Conservation (phyloP, 2,113 vertebrate genomes). For the Paradisaea rubra region DNA sequence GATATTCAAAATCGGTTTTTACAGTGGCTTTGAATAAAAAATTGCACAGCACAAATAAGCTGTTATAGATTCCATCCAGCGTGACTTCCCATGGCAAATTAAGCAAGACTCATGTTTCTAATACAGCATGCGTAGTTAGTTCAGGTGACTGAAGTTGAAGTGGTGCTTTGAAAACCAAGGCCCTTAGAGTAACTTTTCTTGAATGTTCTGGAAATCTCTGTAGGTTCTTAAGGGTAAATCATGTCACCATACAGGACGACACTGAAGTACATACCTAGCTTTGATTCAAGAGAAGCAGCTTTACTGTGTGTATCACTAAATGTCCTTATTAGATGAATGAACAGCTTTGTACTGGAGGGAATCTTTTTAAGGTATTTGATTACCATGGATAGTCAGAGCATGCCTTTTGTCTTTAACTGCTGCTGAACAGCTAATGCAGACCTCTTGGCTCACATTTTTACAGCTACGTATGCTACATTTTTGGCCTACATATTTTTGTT, state of each 20-base stretch:
- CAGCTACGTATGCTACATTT: neutral
- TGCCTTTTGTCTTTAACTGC: neutral
- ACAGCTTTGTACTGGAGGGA: neutral
- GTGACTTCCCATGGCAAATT: neutral
- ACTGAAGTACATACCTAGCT: neutral
- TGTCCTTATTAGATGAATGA: neutral
- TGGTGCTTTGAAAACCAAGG: neutral
- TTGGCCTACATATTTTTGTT: neutral
- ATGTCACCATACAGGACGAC: neutral
- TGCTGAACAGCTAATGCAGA: neutral
- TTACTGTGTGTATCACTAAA: neutral
- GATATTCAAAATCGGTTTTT: neutral
- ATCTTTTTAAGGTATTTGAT: neutral
- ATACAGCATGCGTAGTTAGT: neutral
- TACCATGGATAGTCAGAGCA: neutral
- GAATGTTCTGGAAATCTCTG: neutral
- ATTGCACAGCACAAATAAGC: neutral
- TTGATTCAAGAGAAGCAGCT: neutral
- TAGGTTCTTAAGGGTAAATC: neutral
- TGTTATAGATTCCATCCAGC: neutral
- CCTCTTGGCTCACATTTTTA: neutral
- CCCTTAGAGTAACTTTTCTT: neutral
- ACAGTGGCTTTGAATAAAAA: neutral
- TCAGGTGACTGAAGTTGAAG: neutral
- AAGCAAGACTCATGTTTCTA: neutral